These are phyloP conservation scores for Craterocephalus amniculus DNA, from an alignment of 2,797 vertebrate genomes.

Conservation along the genomic window DNA sequence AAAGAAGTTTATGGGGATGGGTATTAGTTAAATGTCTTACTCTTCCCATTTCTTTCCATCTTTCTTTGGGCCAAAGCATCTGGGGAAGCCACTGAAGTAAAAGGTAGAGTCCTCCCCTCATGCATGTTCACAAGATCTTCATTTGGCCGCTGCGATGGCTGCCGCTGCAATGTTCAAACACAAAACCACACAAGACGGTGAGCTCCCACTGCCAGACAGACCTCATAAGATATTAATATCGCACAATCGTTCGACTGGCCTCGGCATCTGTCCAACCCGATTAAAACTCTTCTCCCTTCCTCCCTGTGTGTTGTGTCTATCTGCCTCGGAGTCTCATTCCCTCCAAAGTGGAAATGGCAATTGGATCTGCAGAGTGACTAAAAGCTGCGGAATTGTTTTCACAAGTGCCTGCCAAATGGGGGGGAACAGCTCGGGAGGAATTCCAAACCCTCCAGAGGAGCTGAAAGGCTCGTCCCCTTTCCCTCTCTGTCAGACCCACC, in stretches of 20 bases:
- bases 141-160: constrained; percentile 64
- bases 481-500: constrained; percentile 20
- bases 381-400: constrained; percentile 83
- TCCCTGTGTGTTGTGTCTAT: constrained; percentile 65
- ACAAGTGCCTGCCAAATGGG: constrained; percentile 82
- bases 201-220: constrained; percentile 70
- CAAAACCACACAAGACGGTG: constrained; percentile 73
- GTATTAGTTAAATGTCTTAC: constrained; percentile 61
- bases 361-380: constrained; percentile 81
- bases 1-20: constrained; percentile 15
- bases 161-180: constrained; percentile 75
- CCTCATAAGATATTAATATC: constrained; percentile 80
- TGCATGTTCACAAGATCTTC: constrained; percentile 78
- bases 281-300: constrained; percentile 72
- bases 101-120: constrained; percentile 68
- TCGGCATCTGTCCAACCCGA: constrained; percentile 75
- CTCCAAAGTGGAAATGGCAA: constrained; percentile 81
- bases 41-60: constrained; percentile 77
- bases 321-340: constrained; percentile 67
- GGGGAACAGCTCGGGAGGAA: constrained; percentile 69
- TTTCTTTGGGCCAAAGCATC: constrained; percentile 78
- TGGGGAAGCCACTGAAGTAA: constrained; percentile 71
- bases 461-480: constrained; percentile 70
- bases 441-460: constrained; percentile 77
- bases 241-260: constrained; percentile 71